phyloP scores from a whole-genome alignment of 2,888 invertebrate species.

The Erebia aethiops region DNA sequence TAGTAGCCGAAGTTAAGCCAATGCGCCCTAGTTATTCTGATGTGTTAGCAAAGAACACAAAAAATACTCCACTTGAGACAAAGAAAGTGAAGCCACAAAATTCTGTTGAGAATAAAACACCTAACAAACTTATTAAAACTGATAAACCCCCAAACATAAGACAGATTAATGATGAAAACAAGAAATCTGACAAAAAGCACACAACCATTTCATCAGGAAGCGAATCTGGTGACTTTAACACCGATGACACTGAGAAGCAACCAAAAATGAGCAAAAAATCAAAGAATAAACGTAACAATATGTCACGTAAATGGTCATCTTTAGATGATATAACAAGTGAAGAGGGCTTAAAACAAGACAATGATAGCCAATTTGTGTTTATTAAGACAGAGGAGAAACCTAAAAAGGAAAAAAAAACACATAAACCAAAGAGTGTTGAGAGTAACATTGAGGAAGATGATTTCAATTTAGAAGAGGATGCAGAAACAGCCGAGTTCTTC shows the following conservation, averaged over 20 bases:
- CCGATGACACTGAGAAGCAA: slow-evolving; percentile 70
- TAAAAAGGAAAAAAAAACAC: slow-evolving; percentile 69
- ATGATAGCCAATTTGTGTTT: slow-evolving; percentile 74
- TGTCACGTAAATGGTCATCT: slow-evolving; percentile 84
- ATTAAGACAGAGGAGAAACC: slow-evolving; percentile 73
- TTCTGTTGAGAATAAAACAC: slow-evolving; percentile 66
- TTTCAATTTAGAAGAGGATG: slow-evolving; percentile 63
- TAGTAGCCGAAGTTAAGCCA: slow-evolving; percentile 93
- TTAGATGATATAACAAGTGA: slow-evolving; percentile 79
- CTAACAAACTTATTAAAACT: slow-evolving; percentile 68
- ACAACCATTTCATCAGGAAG: slow-evolving; percentile 75
- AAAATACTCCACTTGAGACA: slow-evolving; percentile 76
- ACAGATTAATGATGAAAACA: slow-evolving; percentile 60
- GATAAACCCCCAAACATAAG: slow-evolving; percentile 63
- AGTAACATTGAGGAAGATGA: slow-evolving; percentile 61
- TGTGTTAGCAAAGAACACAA: slow-evolving; percentile 88
- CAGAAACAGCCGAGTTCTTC: slow-evolving; percentile 62
- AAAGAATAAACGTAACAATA: slow-evolving; percentile 73
- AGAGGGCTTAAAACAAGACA: slow-evolving; percentile 63
- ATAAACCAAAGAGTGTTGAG: slow-evolving; percentile 59
- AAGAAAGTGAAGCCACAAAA: slow-evolving; percentile 71
- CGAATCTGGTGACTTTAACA: slow-evolving; percentile 76
- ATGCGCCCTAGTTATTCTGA: slow-evolving; percentile 94
- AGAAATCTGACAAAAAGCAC: slow-evolving; percentile 69
- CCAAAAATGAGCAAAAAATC: slow-evolving; percentile 67